Conservation (phyloP, 2,888 invertebrate genomes). For the Dione juno region DNA sequence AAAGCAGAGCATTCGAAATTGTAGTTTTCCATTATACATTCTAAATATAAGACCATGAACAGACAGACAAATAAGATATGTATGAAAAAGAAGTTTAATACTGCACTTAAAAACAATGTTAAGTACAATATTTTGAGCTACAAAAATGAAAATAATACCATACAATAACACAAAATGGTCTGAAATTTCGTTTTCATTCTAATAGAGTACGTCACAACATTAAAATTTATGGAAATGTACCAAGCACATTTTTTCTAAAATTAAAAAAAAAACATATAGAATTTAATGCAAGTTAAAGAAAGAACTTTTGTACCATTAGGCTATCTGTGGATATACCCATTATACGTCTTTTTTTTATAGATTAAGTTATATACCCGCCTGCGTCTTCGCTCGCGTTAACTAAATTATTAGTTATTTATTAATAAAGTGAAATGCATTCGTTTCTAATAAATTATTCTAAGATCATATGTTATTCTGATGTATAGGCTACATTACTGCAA, state of each 20-base stretch:
- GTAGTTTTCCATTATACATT: too few species aligned
- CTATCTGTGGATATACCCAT: not conserved
- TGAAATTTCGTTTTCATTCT: slow-evolving; percentile 11
- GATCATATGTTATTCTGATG: too few species aligned
- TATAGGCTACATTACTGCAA: too few species aligned
- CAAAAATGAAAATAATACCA: not conserved
- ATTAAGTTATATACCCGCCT: not conserved
- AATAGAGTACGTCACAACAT: slow-evolving; percentile 11
- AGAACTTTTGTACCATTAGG: too few species aligned
- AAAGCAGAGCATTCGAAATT: too few species aligned
- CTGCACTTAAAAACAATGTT: not conserved
- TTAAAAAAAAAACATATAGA: not conserved
- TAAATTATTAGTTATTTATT: too few species aligned
- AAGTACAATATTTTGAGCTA: not conserved
- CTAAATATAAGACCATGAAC: not conserved
- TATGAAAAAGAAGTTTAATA: not conserved
- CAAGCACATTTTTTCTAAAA: not conserved
- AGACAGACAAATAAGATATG: not conserved
- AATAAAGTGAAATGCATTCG: too few species aligned
- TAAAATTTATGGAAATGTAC: slow-evolving; percentile 1
- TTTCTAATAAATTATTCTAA: too few species aligned
- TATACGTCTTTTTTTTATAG: not conserved
- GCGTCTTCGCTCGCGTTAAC: too few species aligned
- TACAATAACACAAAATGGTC: not conserved
- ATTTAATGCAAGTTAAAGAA: not conserved